Base-by-base conservation (phyloP, 2,113 vertebrate genomes). In the Trachemys scripta region DNA sequence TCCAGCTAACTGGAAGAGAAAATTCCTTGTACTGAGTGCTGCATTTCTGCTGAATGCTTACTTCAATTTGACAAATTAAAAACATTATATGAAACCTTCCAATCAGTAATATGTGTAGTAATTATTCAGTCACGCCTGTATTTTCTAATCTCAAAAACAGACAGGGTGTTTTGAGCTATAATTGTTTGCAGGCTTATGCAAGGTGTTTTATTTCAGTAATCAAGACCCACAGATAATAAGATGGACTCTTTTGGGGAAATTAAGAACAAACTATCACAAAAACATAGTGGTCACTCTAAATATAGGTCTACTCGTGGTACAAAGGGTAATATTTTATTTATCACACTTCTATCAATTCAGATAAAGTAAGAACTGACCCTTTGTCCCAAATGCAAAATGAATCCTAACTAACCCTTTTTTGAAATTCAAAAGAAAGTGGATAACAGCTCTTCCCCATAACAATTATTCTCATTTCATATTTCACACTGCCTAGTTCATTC, bases 61-160 rank as follows among this genome's bases (percentile, higher is more conserved):
- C 49, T 94, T 96, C 5, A 6, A 31, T 92, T 96, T 87, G 82
- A 57, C 82, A 93, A 51, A 94, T 96, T 89, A 88, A 96, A 96
- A 94, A 49, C 57, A 90, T 51, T 72, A 38, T 20, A 10, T 51
- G 92, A 96, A 97, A 50, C 31, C 31, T 3, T 76, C 17, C 84
- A 92, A 87, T 85, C 65, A 89, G 57, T 88, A 93, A 69, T 89
- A 86, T 56, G 35, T 78, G 59, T 80, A 59, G 1, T 81, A 93
- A 80, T 62, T 93, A 78, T 45, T 62, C 72, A 93, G 56, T 13
- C 8, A 79, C 2, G 1, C 72, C 87, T 88, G 53, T 82, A 38
- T 88, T 96, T 93, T 76, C 78, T 65, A 2, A 75, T 50, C 53
- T 51, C 94, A 91, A 90, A 35, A 94, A 92, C 84, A 57, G 50